Evolutionary conservation across 2,113 vertebrate genomes (phyloP), one percentile per base, ranked within the genome.

Genomic region (Todiramphus chloris): DNA sequence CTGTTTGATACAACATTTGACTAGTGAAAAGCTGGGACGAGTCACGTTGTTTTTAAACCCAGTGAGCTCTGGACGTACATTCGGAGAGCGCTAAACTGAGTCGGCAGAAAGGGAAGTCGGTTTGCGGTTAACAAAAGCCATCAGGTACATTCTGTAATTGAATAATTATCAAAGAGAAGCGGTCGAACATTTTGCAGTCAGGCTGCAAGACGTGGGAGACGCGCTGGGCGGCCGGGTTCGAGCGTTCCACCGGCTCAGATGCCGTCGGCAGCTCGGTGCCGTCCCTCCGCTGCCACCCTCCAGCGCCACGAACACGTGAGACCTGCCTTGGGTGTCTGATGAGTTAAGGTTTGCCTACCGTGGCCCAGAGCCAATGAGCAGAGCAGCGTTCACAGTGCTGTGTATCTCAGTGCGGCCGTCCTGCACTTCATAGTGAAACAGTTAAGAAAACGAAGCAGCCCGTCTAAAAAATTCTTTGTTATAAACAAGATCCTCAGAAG

Each of bases 331-430:
- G 75, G 6, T 27, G 81, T 1, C 76, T 63, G 63, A 69, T 20
- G 82, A 74, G 94, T 13, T 73, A 18, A 19, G 82, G 7, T 70
- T 66, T 88, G 95, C 74, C 88, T 64, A 16, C 21, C 8, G 31
- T 69, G 94, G 96, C 95, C 90, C 95, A 81, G 97, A 90, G 85
- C 96, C 96, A 78, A 30, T 1, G 6, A 95, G 95, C 94, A 94
- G 96, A 94, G 96, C 89, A 83, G 92, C 59, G 30, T 89, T 98
- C 98, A 98, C 98, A 98, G 98, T 98, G 98, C 98, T 98, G 96
- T 68, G 95, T 91, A 94, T 96, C 93, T 91, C 96, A 80, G 91
- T 69, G 96, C 89, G 94, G 96, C 95, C 90, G 64, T 96, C 95
- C 97, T 97, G 97, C 97, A 20, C 96, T 96, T 86, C 68, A 28